Evolutionary conservation across 2,113 vertebrate species (phyloP).

Genomic region (Calonectris borealis): DNA sequence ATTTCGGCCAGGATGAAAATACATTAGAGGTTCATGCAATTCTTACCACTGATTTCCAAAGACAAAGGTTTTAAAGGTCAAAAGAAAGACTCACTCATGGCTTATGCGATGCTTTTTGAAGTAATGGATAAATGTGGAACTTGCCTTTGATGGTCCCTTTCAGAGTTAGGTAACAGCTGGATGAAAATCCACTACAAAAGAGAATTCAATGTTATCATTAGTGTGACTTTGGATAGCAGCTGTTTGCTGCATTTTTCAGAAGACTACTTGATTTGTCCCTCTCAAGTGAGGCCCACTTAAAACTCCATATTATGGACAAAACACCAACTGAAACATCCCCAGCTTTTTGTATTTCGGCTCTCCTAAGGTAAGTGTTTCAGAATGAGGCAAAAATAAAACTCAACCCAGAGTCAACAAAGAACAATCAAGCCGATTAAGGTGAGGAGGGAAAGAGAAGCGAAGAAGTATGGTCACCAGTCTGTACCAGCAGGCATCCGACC

Average conservation of each 20-base stretch:
- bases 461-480: not conserved
- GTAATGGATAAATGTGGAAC: not conserved
- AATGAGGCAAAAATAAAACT: conserved; percentile 13
- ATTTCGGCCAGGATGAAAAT: not conserved
- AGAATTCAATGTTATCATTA: not conserved
- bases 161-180: conserved; percentile 45
- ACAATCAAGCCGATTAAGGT: not conserved
- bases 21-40: accelerated
- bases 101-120: not conserved
- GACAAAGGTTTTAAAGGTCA: not conserved
- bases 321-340: not conserved
- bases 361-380: conserved; percentile 6
- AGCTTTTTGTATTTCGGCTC: not conserved
- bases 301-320: not conserved
- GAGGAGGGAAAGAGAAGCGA: not conserved
- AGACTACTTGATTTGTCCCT: conserved; percentile 34
- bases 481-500: not conserved
- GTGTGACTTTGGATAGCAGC: conserved; percentile 41
- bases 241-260: conserved; percentile 29
- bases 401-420: not conserved
- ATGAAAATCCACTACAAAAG: conserved; percentile 35
- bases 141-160: not conserved
- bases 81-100: not conserved
- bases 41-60: not conserved
- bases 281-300: conserved; percentile 44